Evolutionary conservation across 2,888 invertebrate genomes (phyloP).

Genomic region (Gerris lacustris): DNA sequence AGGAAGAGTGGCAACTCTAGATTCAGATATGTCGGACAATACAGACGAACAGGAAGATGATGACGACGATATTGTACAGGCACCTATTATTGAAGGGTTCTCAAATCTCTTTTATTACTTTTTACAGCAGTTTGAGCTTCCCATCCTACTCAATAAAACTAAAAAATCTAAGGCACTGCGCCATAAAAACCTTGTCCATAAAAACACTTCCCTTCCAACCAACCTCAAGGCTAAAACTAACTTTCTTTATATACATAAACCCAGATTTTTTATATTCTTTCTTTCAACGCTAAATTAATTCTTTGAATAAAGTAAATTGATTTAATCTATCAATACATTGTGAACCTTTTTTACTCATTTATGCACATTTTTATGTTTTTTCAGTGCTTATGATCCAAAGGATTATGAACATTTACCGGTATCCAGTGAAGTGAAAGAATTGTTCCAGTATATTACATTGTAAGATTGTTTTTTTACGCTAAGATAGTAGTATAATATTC

Average conservation of each 20-base stretch:
- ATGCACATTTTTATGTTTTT: constrained; percentile 10
- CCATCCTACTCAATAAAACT: constrained; percentile 1
- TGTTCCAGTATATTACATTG: constrained; percentile 87
- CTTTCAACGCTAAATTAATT: no score
- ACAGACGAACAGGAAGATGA: constrained; percentile 32
- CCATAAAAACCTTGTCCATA: no score
- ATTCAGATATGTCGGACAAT: constrained; percentile 19
- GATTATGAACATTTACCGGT: constrained; percentile 72
- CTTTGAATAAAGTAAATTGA: no score
- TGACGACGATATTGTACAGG: constrained; percentile 34
- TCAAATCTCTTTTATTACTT: neutral
- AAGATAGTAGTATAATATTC: no score
- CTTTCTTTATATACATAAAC: no score
- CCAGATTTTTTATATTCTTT: no score
- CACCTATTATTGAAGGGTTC: constrained; percentile 31
- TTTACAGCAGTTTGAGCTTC: neutral
- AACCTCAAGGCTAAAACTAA: no score
- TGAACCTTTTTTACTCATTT: no score
- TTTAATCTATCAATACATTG: no score
- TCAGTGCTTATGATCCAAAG: constrained; percentile 60
- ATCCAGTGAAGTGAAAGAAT: constrained; percentile 72
- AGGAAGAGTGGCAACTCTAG: neutral
- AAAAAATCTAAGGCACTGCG: neutral
- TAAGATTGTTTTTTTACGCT: constrained; percentile 35
- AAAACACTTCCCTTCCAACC: no score